A percentile compares a stretch with the other conserved stretches of the same genome.
These are phyloP conservation scores for Bombus turneri DNA, from an alignment of 1,140 invertebrate species.

Conservation along the genomic window DNA sequence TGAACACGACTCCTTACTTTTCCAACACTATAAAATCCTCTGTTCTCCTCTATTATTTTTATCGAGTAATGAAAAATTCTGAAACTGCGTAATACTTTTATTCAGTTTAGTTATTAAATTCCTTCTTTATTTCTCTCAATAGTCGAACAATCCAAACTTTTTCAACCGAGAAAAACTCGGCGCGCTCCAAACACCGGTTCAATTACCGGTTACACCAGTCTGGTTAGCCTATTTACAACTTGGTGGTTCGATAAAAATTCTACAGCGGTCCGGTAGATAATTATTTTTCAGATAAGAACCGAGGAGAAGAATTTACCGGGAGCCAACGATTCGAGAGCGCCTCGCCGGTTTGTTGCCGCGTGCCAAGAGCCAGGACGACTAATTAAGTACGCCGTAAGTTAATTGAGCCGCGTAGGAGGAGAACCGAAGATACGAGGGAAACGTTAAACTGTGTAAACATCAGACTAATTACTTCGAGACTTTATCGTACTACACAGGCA, in stretches of 20 bases:
- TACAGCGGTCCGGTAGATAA: constrained; percentile 6
- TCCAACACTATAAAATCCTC: too few species aligned
- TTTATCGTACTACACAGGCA: constrained; percentile 60
- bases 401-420: constrained; percentile 64
- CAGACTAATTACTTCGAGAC: constrained; percentile 68
- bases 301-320: constrained; percentile 33
- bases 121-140: neutral
- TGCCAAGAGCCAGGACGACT: constrained; percentile 58
- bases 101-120: neutral
- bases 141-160: neutral
- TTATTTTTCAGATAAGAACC: constrained; percentile 50
- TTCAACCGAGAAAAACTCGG: neutral
- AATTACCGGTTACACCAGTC: neutral
- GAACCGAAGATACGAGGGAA: constrained; percentile 65
- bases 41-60: too few species aligned
- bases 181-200: neutral
- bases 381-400: constrained; percentile 70
- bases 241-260: constrained; percentile 39
- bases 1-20: too few species aligned
- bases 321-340: constrained; percentile 49
- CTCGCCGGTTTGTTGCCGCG: constrained; percentile 39
- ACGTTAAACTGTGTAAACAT: constrained; percentile 71
- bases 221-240: neutral
- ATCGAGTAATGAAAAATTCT: too few species aligned
- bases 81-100: too few species aligned